Evolutionary conservation across 2,797 vertebrate species (phyloP).

Genomic region (Nyctibius grandis): DNA sequence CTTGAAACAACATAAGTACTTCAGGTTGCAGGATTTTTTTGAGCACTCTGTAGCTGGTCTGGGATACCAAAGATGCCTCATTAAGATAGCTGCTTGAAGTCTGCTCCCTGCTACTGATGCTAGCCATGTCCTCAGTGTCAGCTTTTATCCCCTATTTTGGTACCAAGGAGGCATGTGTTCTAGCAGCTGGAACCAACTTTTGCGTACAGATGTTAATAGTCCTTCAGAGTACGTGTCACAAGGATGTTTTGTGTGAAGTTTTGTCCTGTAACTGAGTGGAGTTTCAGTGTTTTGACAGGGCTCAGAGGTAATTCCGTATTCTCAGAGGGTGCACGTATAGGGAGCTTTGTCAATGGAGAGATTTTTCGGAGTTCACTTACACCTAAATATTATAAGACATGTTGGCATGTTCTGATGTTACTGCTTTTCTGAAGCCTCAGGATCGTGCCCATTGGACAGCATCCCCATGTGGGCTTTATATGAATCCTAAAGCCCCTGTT

Average conservation of each 20-base stretch:
- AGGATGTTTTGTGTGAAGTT: background rate
- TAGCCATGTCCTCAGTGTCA: background rate
- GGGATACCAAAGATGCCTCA: fast-evolving
- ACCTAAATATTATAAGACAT: background rate
- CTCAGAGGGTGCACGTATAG: background rate
- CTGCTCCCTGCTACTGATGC: background rate
- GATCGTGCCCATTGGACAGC: background rate
- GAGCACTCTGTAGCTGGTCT: background rate
- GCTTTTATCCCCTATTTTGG: background rate
- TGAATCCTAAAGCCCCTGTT: background rate
- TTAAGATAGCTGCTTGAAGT: background rate
- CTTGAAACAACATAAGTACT: background rate
- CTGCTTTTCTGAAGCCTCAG: background rate
- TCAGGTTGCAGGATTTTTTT: background rate
- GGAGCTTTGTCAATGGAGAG: background rate
- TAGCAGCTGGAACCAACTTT: background rate
- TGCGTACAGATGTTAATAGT: background rate
- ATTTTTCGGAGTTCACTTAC: background rate
- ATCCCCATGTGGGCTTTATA: background rate
- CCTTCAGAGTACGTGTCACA: background rate
- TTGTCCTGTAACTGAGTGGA: background rate
- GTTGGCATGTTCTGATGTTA: background rate
- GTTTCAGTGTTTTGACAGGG: background rate
- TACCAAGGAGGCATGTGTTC: background rate
- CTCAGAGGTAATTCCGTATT: background rate